Conservation (phyloP, 2,888 invertebrate species). For the Copidosoma aretas region DNA sequence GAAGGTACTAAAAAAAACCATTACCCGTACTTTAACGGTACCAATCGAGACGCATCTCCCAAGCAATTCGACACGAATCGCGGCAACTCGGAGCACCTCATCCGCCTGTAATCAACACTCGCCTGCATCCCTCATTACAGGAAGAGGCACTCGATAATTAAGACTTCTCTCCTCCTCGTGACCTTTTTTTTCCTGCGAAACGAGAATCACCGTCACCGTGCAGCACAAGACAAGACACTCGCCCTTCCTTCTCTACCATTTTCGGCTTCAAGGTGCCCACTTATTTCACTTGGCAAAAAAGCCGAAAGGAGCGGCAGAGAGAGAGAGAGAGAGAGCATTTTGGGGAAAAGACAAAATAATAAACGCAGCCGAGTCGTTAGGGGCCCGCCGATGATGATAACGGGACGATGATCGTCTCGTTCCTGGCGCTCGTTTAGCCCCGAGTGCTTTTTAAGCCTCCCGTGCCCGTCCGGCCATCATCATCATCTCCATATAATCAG, state of each 20-base stretch:
- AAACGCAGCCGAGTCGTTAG: constrained; percentile 51
- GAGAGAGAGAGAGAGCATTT: too few relatives aligned
- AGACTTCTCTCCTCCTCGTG: neutral
- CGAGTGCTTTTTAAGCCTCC: constrained; percentile 44
- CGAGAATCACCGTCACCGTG: neutral
- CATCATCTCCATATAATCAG: too few relatives aligned
- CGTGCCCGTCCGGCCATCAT: neutral
- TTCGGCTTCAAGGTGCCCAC: neutral
- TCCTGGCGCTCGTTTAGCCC: constrained; percentile 46
- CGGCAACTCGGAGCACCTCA: too few relatives aligned
- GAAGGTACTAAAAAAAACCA: too few relatives aligned
- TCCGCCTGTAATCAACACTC: too few relatives aligned
- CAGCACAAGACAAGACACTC: too few relatives aligned
- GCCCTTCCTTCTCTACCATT: neutral
- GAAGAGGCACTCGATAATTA: constrained; percentile 4
- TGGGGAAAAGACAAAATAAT: constrained; percentile 47
- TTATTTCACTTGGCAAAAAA: constrained; percentile 5
- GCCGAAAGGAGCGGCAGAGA: constrained; percentile 10
- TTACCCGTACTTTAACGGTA: too few relatives aligned
- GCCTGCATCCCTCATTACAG: constrained; percentile 2
- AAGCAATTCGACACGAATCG: too few relatives aligned
- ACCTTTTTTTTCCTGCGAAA: constrained; percentile 3
- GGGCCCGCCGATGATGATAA: constrained; percentile 49
- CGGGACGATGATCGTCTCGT: constrained; percentile 52
- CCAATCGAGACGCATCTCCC: too few relatives aligned